Percentiles rank a stretch among this genome's conserved stretches.
These are phyloP conservation scores for Rhingia rostrata DNA, from an alignment of 2,888 invertebrate species.

Conservation along the genomic window DNA sequence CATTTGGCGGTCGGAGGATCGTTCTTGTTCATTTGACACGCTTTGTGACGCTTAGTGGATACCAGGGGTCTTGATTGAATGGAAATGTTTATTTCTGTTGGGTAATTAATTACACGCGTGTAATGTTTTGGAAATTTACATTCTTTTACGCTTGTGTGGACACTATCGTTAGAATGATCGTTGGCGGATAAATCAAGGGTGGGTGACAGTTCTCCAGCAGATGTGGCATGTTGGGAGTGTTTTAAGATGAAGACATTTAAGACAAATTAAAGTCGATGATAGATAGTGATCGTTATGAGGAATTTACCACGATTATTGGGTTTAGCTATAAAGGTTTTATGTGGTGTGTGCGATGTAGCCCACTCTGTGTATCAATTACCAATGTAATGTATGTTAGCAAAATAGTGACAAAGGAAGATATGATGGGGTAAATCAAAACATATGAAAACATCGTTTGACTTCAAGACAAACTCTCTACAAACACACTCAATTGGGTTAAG, in stretches of 20 bases:
- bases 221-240: not conserved
- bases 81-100: slow-evolving; percentile 25
- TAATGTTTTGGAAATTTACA: slow-evolving; percentile 6
- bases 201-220: too few species aligned
- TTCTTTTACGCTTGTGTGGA: slow-evolving; percentile 12
- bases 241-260: not conserved
- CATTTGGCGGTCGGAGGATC: slow-evolving; percentile 32
- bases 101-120: slow-evolving; percentile 38
- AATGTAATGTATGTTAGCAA: too few species aligned
- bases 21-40: slow-evolving; percentile 28
- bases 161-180: not conserved
- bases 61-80: slow-evolving; percentile 5
- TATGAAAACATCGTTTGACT: too few species aligned
- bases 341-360: too few species aligned
- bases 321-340: too few species aligned
- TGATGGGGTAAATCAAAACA: too few species aligned
- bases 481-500: too few species aligned
- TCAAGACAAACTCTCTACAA: too few species aligned
- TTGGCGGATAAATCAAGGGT: not conserved
- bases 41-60: not conserved
- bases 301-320: too few species aligned
- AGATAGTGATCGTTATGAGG: not conserved
- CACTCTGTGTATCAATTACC: too few species aligned
- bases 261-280: not conserved
- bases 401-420: too few species aligned